These are phyloP conservation scores for Syrmaticus mikado DNA, from an alignment of 2,113 vertebrate genomes.

Conservation along the genomic window DNA sequence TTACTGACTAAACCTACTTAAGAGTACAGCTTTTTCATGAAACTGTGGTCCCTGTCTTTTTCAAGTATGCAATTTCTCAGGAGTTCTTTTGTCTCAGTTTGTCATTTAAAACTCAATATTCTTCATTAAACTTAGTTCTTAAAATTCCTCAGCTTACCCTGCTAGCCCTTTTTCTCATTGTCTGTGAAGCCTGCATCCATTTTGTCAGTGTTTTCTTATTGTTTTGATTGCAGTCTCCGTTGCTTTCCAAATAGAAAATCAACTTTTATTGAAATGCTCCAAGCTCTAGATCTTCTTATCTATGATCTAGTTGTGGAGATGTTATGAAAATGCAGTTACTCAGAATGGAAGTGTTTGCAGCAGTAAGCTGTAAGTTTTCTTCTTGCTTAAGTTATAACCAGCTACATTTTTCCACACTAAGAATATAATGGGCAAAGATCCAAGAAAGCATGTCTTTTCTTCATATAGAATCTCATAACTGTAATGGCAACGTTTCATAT, in stretches of 20 bases:
- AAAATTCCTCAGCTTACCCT: not conserved
- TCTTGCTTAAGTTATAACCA: constrained; percentile 4
- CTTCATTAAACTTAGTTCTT: not conserved
- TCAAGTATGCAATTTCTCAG: not conserved
- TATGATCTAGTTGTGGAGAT: not conserved
- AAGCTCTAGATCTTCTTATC: not conserved
- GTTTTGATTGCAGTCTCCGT: not conserved
- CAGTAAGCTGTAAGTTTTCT: constrained; percentile 8
- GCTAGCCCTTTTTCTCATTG: not conserved
- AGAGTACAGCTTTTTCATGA: not conserved
- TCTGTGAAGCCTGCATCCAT: not conserved
- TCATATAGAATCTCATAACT: not conserved
- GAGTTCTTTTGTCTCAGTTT: not conserved
- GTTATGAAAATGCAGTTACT: not conserved
- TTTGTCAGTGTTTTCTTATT: not conserved
- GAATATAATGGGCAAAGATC: constrained; percentile 3
- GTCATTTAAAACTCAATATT: not conserved
- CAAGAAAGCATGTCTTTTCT: constrained; percentile 2
- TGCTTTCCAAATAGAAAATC: not conserved
- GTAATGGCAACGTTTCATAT: not conserved
- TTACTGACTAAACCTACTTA: not conserved
- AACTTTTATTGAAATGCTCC: not conserved
- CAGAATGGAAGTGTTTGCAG: not conserved
- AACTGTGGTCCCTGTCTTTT: not conserved
- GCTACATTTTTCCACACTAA: not conserved